Evolutionary conservation across 2,888 invertebrate species (phyloP).

Genomic region (Dasypolia templi): DNA sequence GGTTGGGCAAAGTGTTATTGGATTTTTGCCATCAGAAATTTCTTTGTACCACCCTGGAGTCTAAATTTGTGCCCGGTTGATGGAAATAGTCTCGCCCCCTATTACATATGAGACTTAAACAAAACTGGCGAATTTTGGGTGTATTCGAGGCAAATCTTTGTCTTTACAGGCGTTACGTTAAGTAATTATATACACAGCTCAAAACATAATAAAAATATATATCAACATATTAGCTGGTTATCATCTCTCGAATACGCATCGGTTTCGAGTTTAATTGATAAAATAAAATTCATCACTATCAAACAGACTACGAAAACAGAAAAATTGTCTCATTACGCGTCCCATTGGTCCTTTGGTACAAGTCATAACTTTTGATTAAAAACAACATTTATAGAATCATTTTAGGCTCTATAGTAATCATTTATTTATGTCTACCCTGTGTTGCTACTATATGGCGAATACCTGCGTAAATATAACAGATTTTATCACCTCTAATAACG

Average conservation of each 20-base stretch:
- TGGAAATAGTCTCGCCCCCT: too few relatives aligned
- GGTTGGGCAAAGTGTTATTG: too few relatives aligned
- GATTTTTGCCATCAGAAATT: too few relatives aligned
- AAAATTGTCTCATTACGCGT: neutral
- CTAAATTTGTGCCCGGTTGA: too few relatives aligned
- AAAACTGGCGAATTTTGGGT: neutral
- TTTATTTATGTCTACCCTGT: constrained; percentile 25
- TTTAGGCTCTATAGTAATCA: constrained; percentile 3
- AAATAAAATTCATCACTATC: too few relatives aligned
- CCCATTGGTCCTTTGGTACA: neutral
- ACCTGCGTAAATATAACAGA: constrained; percentile 14
- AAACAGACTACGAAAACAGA: neutral
- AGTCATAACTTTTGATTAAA: constrained; percentile 27
- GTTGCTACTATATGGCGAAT: neutral
- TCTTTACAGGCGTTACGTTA: too few relatives aligned
- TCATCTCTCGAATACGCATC: neutral
- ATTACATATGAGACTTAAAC: too few relatives aligned
- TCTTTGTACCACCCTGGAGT: too few relatives aligned
- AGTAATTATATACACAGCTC: neutral
- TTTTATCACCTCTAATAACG: constrained; percentile 45
- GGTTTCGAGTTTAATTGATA: too few relatives aligned
- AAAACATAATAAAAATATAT: neutral
- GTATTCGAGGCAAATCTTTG: neutral
- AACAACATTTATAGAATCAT: constrained; percentile 3
- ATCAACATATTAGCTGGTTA: neutral